Conservation (phyloP, 2,888 invertebrate genomes). For the Siphlonurus alternatus region DNA sequence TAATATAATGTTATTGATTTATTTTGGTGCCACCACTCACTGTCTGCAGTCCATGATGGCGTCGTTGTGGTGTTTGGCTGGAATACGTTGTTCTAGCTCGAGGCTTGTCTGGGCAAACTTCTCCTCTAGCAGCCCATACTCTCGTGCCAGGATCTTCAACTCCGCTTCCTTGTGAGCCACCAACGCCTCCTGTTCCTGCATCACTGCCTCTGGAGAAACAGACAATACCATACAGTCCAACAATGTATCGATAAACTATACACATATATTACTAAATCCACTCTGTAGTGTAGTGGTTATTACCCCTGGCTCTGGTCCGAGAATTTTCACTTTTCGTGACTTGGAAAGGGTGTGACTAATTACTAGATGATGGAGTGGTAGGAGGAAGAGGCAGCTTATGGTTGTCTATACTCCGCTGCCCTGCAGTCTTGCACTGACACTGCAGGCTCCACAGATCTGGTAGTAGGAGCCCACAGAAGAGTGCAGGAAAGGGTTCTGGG, state of each 20-base stretch:
- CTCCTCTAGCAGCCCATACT: neutral
- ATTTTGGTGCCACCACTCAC: neutral
- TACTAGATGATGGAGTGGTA: no score
- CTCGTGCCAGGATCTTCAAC: neutral
- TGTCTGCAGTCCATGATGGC: neutral
- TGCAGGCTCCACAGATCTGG: no score
- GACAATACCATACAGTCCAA: neutral
- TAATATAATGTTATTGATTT: no score
- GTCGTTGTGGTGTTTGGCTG: neutral
- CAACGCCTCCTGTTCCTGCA: neutral
- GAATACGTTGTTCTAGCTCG: neutral
- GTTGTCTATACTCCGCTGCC: no score
- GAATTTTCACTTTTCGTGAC: no score
- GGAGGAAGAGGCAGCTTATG: no score
- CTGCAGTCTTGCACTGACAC: no score
- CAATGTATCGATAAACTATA: neutral
- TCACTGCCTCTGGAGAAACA: neutral
- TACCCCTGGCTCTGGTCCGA: no score
- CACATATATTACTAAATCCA: neutral
- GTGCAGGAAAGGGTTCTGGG: no score
- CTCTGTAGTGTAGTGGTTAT: no score
- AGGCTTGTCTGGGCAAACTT: neutral
- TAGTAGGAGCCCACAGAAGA: no score
- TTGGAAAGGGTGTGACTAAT: no score
- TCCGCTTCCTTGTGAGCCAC: neutral